Percentiles rank a stretch among this genome's conserved stretches.
phyloP scores from a whole-genome alignment of 2,797 vertebrate species.

The Sebastes diaconus region DNA sequence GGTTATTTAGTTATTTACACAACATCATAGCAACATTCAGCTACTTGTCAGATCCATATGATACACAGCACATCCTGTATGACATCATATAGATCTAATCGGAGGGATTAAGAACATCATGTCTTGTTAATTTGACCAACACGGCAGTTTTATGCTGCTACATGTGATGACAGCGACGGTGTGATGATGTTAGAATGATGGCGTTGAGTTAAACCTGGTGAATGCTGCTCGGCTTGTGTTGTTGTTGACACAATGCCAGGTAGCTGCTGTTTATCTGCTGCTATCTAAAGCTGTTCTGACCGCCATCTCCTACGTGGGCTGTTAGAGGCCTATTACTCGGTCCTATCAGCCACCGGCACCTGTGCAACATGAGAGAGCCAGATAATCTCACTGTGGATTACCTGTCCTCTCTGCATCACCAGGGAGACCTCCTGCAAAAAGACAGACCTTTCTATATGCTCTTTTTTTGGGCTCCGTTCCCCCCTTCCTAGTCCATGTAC shows the following conservation, averaged over 20 bases:
- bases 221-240: not conserved
- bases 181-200: too few relatives aligned
- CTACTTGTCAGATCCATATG: not conserved
- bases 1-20: not conserved
- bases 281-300: constrained; percentile 42
- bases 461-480: not conserved
- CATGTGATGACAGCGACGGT: too few relatives aligned
- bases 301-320: constrained; percentile 32
- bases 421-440: constrained; percentile 17
- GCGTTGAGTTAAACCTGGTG: not conserved
- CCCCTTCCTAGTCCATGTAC: not conserved
- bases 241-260: constrained; percentile 12
- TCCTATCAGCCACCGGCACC: constrained; percentile 71
- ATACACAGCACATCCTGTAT: not conserved
- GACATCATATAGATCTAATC: not conserved
- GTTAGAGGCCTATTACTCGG: constrained; percentile 43
- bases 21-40: not conserved
- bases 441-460: not conserved
- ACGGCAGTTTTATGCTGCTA: too few relatives aligned
- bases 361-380: constrained; percentile 66
- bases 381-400: constrained; percentile 70
- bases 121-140: not conserved
- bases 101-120: not conserved
- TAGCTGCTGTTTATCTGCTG: constrained; percentile 31
- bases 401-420: constrained; percentile 54